These are phyloP conservation scores for Myocastor coypus DNA, from an alignment of 2,113 vertebrate genomes.

Conservation along the genomic window DNA sequence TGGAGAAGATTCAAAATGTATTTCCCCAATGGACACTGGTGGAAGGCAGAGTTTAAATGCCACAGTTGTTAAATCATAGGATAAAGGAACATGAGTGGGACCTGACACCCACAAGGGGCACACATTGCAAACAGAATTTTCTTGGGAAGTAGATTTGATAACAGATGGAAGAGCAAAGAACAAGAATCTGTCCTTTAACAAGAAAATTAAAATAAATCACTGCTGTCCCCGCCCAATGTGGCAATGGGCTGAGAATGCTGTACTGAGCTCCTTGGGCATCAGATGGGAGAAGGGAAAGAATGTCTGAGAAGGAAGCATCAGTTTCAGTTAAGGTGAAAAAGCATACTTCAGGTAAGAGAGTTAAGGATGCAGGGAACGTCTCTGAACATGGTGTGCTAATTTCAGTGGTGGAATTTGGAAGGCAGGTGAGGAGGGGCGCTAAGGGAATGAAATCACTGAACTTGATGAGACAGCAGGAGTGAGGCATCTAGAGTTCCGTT, in stretches of 20 bases:
- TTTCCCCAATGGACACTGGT: neutral
- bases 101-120: neutral
- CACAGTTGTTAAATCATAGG: neutral
- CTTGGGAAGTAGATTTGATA: neutral
- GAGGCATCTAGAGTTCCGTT: neutral
- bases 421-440: neutral
- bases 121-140: neutral
- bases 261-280: neutral
- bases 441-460: neutral
- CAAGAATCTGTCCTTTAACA: neutral
- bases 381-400: neutral
- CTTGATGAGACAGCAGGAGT: neutral
- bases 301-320: neutral
- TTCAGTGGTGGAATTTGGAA: neutral
- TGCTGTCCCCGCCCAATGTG: neutral
- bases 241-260: neutral
- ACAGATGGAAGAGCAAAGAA: neutral
- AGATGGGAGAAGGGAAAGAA: neutral
- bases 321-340: neutral
- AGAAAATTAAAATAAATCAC: neutral
- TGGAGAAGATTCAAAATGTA: neutral
- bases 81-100: neutral
- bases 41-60: neutral
- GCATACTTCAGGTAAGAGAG: neutral
- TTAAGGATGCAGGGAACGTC: neutral